Percentiles rank a stretch among this genome's conserved stretches.
phyloP scores from a whole-genome alignment of 2,797 vertebrate species.

The Hoplostethus mediterraneus region DNA sequence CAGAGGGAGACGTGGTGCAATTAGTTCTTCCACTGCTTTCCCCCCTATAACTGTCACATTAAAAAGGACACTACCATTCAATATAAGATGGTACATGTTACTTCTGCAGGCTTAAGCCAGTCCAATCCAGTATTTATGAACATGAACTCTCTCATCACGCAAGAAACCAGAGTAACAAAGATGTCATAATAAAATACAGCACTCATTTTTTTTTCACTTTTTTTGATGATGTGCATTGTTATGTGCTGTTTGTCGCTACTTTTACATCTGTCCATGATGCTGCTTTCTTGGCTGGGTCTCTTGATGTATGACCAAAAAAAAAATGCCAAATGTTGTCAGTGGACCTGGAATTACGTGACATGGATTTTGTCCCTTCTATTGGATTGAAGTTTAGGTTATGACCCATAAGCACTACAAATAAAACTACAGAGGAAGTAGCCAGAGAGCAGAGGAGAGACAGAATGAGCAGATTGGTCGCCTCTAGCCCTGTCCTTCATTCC shows the following conservation, averaged over 20 bases:
- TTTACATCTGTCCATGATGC: too few species aligned
- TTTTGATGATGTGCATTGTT: background rate
- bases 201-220: background rate
- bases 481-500: conserved; percentile 66
- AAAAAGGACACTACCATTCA: conserved; percentile 60
- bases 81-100: conserved; percentile 23
- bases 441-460: conserved; percentile 11
- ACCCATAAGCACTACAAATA: conserved; percentile 50
- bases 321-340: too few species aligned
- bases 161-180: too few species aligned
- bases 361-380: conserved; percentile 7
- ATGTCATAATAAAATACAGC: too few species aligned
- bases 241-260: too few species aligned
- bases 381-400: conserved; percentile 43
- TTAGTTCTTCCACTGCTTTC: conserved; percentile 42
- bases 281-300: too few species aligned
- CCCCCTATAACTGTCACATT: conserved; percentile 62
- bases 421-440: conserved; percentile 20
- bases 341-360: too few species aligned
- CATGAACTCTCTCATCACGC: background rate
- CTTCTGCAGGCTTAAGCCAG: conserved; percentile 36
- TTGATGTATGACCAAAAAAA: too few species aligned
- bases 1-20: conserved; percentile 71
- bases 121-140: conserved; percentile 22
- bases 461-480: conserved; percentile 75